Conservation (phyloP, 2,113 vertebrate genomes). For the Pampusana beccarii region DNA sequence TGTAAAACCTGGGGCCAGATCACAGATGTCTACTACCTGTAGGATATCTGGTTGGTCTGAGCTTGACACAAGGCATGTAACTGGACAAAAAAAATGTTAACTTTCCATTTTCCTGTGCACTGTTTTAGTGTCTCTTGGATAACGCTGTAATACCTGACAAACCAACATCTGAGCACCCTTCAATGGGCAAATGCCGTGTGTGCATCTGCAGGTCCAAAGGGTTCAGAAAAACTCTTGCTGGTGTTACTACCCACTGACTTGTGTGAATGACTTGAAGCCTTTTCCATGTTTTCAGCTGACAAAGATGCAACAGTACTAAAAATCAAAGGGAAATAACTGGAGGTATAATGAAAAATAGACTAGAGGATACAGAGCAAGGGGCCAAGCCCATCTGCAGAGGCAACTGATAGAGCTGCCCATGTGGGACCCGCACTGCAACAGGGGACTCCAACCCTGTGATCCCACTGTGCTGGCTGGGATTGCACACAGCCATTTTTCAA, state of each 20-base stretch:
- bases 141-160: neutral
- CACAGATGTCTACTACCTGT: neutral
- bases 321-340: neutral
- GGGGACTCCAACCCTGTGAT: rapidly evolving
- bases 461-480: neutral
- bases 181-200: too few species aligned
- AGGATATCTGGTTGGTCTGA: neutral
- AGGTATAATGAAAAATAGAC: neutral
- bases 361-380: neutral
- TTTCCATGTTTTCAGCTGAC: neutral
- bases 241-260: neutral
- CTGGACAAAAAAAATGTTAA: neutral
- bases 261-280: neutral
- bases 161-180: neutral
- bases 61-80: neutral
- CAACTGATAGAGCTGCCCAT: neutral
- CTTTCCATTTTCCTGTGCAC: neutral
- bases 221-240: neutral
- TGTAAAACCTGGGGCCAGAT: neutral
- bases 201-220: neutral
- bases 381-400: neutral
- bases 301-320: neutral
- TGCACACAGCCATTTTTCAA: neutral
- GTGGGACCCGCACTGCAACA: rapidly evolving
- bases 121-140: neutral